A percentile compares a stretch with the other conserved stretches of the same genome.
Evolutionary conservation across 2,888 invertebrate species (phyloP).

Genomic region (Tetheella fluctuosa): DNA sequence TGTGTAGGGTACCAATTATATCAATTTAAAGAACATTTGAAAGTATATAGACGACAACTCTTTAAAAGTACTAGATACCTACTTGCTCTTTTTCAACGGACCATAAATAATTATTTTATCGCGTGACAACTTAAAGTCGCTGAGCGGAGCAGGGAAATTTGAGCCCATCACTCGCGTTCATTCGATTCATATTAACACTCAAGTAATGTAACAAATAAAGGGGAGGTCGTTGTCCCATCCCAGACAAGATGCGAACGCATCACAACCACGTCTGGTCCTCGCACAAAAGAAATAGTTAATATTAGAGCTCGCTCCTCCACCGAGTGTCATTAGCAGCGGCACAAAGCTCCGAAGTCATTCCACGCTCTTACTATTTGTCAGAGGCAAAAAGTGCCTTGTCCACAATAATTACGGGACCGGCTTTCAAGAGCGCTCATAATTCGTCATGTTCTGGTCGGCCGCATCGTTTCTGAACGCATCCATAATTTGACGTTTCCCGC

Average conservation of each 20-base stretch:
- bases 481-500: conserved; percentile 82
- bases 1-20: no score
- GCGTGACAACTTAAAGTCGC: conserved; percentile 72
- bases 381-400: conserved; percentile 82
- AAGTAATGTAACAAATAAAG: conserved; percentile 79
- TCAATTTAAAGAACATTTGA: no score
- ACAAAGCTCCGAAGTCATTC: conserved; percentile 80
- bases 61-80: no score
- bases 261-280: conserved; percentile 67
- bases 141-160: conserved; percentile 68
- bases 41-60: no score
- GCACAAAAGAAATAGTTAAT: conserved; percentile 83
- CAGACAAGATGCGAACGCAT: conserved; percentile 62
- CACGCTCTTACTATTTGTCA: conserved; percentile 82
- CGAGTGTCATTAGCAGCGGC: conserved; percentile 80
- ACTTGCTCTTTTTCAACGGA: conserved; percentile 18
- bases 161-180: conserved; percentile 73
- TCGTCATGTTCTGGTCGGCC: conserved; percentile 83
- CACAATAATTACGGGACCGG: conserved; percentile 83
- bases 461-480: conserved; percentile 76
- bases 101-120: conserved; percentile 68
- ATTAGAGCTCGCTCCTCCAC: conserved; percentile 73
- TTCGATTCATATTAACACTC: conserved; percentile 80
- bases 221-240: conserved; percentile 76
- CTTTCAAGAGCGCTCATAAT: conserved; percentile 79